These are phyloP conservation scores for Salvelinus sp. DNA, from an alignment of 2,113 vertebrate genomes.

Conservation along the genomic window DNA sequence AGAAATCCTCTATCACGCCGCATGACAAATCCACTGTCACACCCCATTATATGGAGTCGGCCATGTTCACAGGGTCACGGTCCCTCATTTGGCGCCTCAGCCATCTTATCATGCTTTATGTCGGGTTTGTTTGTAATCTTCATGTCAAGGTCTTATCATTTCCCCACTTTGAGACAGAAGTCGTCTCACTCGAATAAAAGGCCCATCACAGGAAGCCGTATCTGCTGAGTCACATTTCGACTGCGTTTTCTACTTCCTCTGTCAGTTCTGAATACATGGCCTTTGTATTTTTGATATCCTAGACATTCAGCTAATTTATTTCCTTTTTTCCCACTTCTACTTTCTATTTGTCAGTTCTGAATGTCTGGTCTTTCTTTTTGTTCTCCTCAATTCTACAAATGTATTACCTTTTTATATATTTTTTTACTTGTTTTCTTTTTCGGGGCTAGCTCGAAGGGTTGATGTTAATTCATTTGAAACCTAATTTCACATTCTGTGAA, in stretches of 20 bases:
- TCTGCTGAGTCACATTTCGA: not conserved
- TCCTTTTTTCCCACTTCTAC: not conserved
- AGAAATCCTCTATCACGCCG: not conserved
- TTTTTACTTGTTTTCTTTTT: not conserved
- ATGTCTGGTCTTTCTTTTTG: not conserved
- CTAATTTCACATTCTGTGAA: conserved; percentile 33
- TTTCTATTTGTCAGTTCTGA: conserved; percentile 27
- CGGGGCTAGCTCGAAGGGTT: not conserved
- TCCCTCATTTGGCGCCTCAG: conserved; percentile 5
- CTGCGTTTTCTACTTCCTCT: conserved; percentile 12
- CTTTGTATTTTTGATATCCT: not conserved
- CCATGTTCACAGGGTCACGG: not conserved
- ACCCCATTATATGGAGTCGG: not conserved
- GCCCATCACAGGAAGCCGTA: not conserved
- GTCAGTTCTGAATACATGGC: conserved; percentile 17
- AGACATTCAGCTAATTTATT: too few relatives aligned
- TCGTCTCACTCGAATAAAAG: conserved; percentile 10
- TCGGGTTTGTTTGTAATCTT: conserved; percentile 7
- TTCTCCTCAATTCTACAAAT: not conserved
- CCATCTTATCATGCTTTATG: conserved; percentile 22
- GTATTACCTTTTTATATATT: not conserved
- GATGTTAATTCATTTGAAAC: conserved; percentile 39
- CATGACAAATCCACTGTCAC: not conserved
- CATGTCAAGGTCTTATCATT: conserved; percentile 1
- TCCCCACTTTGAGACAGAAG: not conserved